A percentile compares a stretch with the other conserved stretches of the same genome.
Conservation (phyloP, 2,113 vertebrate species). For the Baryphthengus martii region DNA sequence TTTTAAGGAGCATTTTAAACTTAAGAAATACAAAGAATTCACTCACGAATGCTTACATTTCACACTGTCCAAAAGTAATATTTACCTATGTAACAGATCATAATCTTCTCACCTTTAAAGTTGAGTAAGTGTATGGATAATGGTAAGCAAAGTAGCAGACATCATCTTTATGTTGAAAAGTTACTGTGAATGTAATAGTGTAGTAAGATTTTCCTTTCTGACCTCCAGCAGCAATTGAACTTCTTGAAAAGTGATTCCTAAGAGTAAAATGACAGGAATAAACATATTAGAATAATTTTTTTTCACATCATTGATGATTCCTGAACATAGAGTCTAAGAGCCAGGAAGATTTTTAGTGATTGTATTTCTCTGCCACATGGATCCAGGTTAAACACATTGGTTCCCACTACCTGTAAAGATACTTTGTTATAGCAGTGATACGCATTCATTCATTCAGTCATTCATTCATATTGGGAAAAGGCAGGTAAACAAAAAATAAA, state of each 20-base stretch:
- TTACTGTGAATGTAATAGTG: slow-evolving; percentile 91
- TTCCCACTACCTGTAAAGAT: neutral
- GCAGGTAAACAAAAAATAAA: neutral
- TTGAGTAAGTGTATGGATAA: slow-evolving; percentile 95
- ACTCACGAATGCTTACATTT: neutral
- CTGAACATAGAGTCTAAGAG: neutral
- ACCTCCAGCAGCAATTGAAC: slow-evolving; percentile 92
- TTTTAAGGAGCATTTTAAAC: neutral
- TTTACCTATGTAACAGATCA: neutral
- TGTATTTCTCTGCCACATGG: neutral
- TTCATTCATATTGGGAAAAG: neutral
- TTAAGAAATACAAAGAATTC: neutral
- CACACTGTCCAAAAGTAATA: neutral
- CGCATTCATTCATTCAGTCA: neutral
- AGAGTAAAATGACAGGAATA: neutral
- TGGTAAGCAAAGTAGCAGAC: slow-evolving; percentile 99
- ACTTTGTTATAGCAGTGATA: neutral
- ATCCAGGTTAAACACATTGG: neutral
- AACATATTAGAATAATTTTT: neutral
- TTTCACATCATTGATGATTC: neutral
- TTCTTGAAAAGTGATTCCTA: slow-evolving; percentile 97
- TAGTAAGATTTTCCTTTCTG: slow-evolving; percentile 98
- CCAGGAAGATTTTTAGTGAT: neutral
- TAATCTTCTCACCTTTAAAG: slow-evolving; percentile 84
- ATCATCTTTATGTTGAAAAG: slow-evolving; percentile 94